Base-by-base conservation (phyloP, 2,888 invertebrate genomes). In the Ditula angustiorana region DNA sequence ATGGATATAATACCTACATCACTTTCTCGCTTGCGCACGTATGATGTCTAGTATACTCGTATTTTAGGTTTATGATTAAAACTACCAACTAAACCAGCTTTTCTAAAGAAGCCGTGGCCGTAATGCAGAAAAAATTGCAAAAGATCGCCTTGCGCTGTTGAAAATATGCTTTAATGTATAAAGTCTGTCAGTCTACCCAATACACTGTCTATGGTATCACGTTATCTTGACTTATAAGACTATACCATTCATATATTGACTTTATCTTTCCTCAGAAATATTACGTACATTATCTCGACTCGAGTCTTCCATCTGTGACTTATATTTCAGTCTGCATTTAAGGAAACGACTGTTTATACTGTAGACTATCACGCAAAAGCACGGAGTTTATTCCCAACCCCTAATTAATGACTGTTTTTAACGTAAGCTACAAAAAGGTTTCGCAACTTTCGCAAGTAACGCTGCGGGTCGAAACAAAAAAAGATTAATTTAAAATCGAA, bases 361-460 rank as follows among this genome's bases (percentile, higher is more conserved):
- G 24, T 21, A 26, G 2, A 28, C 21, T n/a, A 41, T 3, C 41
- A 41, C 50, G 21, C 35, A 13, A 24, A 44, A 30, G 10, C 8
- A 23, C 53, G 35, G 24, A 35, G 23, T 23, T 3, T 23, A 30
- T 30, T 30, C 23, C 13, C 11, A n/a, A 46, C 30, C 16, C 26
- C 11, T 50, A 41, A 52, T 44, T 44, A 52, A 52, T 60, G 41
- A 50, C 23, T 21, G 26, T 49, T 26, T 49, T 49, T 60, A 11
- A 28, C 26, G 49, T 26, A 58, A 58, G 19, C 41, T 41, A 56
- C 16, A 28, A 37, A 35, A 44, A 30, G 21, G 10, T 52, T 52
- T n/a, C 37, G 7, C 24, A 16, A 26, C 5, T 30, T 30, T 23
- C 16, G 50, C 21, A 28, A 52, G 30, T 16, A 53, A 58, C 33